Percentiles rank a stretch among this genome's conserved stretches.
These are phyloP conservation scores for Glaucidium brasilianum DNA, from an alignment of 2,113 vertebrate genomes.

Conservation along the genomic window DNA sequence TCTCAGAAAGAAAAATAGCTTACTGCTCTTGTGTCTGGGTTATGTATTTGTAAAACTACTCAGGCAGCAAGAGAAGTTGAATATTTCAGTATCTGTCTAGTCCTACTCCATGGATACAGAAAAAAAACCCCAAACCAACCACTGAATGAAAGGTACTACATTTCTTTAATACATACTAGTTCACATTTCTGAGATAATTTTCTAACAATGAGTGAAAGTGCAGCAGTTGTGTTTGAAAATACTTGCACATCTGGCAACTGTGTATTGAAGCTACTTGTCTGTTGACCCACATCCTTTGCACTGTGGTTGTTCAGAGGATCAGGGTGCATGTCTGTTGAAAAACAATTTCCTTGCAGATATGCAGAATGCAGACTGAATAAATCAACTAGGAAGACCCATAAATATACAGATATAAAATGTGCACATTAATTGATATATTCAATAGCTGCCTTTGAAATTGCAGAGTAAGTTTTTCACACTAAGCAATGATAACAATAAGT, in stretches of 20 bases:
- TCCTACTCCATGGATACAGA: neutral
- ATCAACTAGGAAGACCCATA: neutral
- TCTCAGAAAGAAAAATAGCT: conserved; percentile 19
- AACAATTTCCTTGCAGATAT: neutral
- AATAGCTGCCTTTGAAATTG: neutral
- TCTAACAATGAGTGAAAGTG: neutral
- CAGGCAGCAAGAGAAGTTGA: conserved; percentile 25
- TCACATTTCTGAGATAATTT: neutral
- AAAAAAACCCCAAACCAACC: neutral
- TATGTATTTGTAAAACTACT: conserved; percentile 48
- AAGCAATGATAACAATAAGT: neutral
- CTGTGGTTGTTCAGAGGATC: neutral
- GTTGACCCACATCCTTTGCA: neutral
- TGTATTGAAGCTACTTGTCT: neutral
- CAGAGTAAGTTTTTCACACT: neutral
- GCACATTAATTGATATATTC: neutral
- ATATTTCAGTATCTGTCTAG: conserved; percentile 41
- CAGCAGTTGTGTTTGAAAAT: neutral
- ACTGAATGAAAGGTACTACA: neutral
- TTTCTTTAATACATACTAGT: neutral
- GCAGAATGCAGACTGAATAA: neutral
- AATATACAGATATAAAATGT: neutral
- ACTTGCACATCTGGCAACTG: neutral
- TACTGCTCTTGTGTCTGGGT: neutral
- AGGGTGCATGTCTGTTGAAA: neutral